A percentile compares a stretch with the other conserved stretches of the same genome.
Evolutionary conservation across 92 coral and sea anemone genomes (phyloP).

Genomic region (Epizoanthus stellaris): DNA sequence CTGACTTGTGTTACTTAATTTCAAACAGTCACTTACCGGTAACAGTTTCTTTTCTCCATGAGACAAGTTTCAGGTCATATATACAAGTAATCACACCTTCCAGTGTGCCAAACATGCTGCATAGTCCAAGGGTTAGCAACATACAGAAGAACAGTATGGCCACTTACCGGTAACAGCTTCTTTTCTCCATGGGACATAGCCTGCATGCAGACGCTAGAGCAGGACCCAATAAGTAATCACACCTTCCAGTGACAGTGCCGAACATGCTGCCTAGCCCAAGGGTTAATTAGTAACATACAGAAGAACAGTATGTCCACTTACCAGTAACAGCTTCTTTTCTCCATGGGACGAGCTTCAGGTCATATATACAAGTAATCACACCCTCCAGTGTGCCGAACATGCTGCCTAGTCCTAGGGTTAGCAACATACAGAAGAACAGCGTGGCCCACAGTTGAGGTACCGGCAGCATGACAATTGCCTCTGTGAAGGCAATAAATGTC

Average conservation of each 20-base stretch:
- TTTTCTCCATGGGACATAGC: slow-evolving; percentile 47
- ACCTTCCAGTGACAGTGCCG: slow-evolving; percentile 84
- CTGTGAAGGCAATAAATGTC: slow-evolving; percentile 97
- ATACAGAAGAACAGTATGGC: slow-evolving; percentile 91
- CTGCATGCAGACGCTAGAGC: neutral
- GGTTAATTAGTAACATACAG: slow-evolving; percentile 91
- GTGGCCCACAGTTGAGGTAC: slow-evolving; percentile 94
- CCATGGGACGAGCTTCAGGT: slow-evolving; percentile 83
- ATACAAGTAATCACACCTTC: slow-evolving; percentile 91
- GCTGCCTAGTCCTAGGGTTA: slow-evolving; percentile 94
- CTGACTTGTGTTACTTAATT: no score
- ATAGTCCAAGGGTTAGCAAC: slow-evolving; percentile 94
- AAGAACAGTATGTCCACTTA: slow-evolving; percentile 63
- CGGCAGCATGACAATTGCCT: slow-evolving; percentile 92
- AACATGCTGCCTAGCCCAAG: slow-evolving; percentile 98
- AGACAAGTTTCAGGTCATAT: slow-evolving; percentile 81
- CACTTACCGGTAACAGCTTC: neutral
- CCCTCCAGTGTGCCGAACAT: slow-evolving; percentile 98
- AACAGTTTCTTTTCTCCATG: slow-evolving; percentile 85
- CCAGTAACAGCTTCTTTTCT: slow-evolving; percentile 91
- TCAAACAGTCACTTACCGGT: slow-evolving; percentile 58
- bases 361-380: slow-evolving; percentile 84
- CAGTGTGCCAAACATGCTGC: slow-evolving; percentile 96
- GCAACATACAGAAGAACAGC: slow-evolving; percentile 92
- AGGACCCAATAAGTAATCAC: slow-evolving; percentile 87